phyloP scores from a whole-genome alignment of 2,113 vertebrate species.

The Oreotragus oreotragus region DNA sequence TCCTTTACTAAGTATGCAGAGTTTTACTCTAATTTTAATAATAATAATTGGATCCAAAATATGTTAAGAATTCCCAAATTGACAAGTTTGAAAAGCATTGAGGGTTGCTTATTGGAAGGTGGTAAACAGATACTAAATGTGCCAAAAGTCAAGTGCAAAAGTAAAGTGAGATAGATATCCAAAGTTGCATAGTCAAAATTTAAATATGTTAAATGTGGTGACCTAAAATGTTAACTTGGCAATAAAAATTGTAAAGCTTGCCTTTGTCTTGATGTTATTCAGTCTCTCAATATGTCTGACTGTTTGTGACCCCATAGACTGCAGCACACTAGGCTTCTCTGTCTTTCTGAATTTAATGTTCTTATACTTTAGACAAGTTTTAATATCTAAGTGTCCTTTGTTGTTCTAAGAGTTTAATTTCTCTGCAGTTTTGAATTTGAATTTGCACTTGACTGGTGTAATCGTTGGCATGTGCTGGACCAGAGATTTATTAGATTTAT shows the following conservation, averaged over 20 bases:
- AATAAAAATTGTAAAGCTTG: conserved; percentile 14
- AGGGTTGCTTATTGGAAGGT: conserved; percentile 14
- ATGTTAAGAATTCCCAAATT: conserved; percentile 66
- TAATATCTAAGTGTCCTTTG: conserved; percentile 22
- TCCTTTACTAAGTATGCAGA: conserved; percentile 46
- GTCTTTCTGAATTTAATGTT: conserved; percentile 15
- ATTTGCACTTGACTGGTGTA: conserved; percentile 64
- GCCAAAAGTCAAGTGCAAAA: conserved; percentile 49
- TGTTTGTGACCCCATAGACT: not conserved
- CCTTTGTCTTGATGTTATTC: not conserved
- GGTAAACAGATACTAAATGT: conserved; percentile 32
- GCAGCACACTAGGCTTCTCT: not conserved
- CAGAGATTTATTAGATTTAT: conserved; percentile 31
- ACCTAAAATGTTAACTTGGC: not conserved
- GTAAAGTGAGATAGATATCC: conserved; percentile 52
- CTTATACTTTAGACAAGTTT: conserved; percentile 15
- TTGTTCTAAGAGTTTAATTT: conserved; percentile 52
- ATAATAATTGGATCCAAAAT: conserved; percentile 39
- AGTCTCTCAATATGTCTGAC: not conserved
- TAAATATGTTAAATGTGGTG: not conserved
- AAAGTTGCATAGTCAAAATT: not conserved
- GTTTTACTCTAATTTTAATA: conserved; percentile 54
- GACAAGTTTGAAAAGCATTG: conserved; percentile 48
- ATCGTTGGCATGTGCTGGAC: conserved; percentile 66
- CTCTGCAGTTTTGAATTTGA: conserved; percentile 62